phyloP scores from a whole-genome alignment of 1,140 invertebrate species.

The Temnothorax longispinosus region DNA sequence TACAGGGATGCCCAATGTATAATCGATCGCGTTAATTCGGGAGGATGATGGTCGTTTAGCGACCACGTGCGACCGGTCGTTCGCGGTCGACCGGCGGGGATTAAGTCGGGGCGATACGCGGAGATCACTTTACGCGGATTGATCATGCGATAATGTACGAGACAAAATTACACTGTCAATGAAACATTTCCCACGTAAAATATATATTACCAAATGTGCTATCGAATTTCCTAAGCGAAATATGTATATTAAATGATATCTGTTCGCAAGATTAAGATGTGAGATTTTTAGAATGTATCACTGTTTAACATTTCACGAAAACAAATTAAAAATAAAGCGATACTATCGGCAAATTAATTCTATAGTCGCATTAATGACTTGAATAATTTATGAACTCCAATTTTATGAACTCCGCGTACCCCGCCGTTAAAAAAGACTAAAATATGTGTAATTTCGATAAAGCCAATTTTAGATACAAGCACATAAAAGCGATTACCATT shows the following conservation, averaged over 20 bases:
- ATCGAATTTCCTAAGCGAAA: no score
- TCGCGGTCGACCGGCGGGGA: slow-evolving; percentile 1
- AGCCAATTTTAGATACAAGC: slow-evolving; percentile 59
- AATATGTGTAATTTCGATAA: slow-evolving; percentile 30
- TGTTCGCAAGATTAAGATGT: not conserved
- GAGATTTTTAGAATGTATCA: not conserved
- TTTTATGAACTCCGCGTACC: slow-evolving; percentile 43
- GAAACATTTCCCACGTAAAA: not conserved
- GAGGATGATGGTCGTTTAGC: slow-evolving; percentile 9
- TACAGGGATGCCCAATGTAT: slow-evolving; percentile 75
- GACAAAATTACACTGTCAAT: not conserved
- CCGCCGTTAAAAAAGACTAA: slow-evolving; percentile 34
- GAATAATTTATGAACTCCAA: not conserved
- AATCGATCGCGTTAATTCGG: slow-evolving; percentile 75
- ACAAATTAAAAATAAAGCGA: slow-evolving; percentile 7
- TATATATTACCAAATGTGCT: not conserved
- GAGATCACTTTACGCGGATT: slow-evolving; percentile 12
- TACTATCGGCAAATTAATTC: slow-evolving; percentile 28
- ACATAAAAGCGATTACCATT: slow-evolving; percentile 52
- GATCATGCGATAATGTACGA: not conserved
- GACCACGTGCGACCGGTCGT: slow-evolving; percentile 30
- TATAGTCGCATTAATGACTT: not conserved
- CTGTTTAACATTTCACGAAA: not conserved
- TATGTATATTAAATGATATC: not conserved
- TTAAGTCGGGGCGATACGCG: slow-evolving; percentile 34